Percentiles rank a stretch among this genome's conserved stretches.
Evolutionary conservation across 2,113 vertebrate species (phyloP).

Genomic region (Phalacrocorax brasilianus): DNA sequence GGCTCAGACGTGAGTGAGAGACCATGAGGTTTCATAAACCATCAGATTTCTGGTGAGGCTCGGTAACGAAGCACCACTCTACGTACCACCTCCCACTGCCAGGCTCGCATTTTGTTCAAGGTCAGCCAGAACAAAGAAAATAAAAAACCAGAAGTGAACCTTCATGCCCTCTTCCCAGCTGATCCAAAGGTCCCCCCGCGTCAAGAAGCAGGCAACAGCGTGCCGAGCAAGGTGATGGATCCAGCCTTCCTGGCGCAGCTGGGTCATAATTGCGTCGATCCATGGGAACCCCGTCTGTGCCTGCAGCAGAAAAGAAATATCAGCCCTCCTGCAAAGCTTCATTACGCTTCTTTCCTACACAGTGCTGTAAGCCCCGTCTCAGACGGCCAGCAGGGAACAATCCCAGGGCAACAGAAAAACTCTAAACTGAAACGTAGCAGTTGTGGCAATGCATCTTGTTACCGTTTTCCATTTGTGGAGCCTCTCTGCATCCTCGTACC

Average conservation of each 20-base stretch:
- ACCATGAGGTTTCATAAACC: neutral
- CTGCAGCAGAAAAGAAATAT: slow-evolving; percentile 51
- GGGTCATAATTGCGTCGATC: slow-evolving; percentile 98
- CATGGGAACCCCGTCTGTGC: slow-evolving; percentile 90
- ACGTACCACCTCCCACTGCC: neutral
- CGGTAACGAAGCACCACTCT: neutral
- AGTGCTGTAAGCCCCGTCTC: neutral
- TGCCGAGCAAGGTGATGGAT: slow-evolving; percentile 94
- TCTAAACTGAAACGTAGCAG: neutral
- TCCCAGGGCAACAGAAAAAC: neutral
- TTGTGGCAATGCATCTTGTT: neutral
- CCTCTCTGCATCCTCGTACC: slow-evolving; percentile 81
- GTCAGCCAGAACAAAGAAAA: neutral
- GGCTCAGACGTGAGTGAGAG: rapidly evolving
- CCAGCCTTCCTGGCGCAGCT: slow-evolving; percentile 94
- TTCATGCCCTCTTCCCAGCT: slow-evolving; percentile 98
- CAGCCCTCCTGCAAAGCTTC: slow-evolving; percentile 85
- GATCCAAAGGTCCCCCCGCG: slow-evolving; percentile 93
- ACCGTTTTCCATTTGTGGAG: slow-evolving; percentile 63
- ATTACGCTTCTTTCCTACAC: neutral
- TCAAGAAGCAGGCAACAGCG: slow-evolving; percentile 92
- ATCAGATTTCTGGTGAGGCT: neutral
- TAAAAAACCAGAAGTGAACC: slow-evolving; percentile 54
- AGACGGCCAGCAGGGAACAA: neutral
- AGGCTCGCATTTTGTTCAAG: neutral